Percentiles rank a stretch among this genome's conserved stretches.
Evolutionary conservation across 2,113 vertebrate genomes (phyloP).

Genomic region (Corydoras maculifer): DNA sequence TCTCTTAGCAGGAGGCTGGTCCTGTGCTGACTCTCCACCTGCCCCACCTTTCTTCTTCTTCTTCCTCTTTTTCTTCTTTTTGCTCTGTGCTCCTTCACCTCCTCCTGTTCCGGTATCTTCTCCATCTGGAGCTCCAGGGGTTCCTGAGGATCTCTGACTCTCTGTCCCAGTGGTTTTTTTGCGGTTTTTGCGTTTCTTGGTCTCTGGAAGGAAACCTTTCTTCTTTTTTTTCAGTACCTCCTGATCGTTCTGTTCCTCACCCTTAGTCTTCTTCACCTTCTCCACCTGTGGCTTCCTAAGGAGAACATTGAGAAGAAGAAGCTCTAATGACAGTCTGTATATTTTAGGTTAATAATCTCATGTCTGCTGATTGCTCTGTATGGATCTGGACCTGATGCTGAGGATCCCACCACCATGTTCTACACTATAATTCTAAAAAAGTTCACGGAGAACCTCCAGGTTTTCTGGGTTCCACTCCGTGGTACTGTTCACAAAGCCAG

Average conservation of each 20-base stretch:
- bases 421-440: no score
- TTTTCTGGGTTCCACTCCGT: no score
- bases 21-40: not conserved
- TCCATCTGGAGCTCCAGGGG: not conserved
- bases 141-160: slow-evolving; percentile 17
- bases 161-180: slow-evolving; percentile 47
- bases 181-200: slow-evolving; percentile 83
- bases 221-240: slow-evolving; percentile 67
- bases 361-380: no score
- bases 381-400: no score
- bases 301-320: slow-evolving; percentile 22
- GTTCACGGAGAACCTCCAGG: no score
- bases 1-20: slow-evolving; percentile 57
- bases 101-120: slow-evolving; percentile 1
- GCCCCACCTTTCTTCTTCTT: slow-evolving; percentile 51
- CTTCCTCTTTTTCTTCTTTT: slow-evolving; percentile 57
- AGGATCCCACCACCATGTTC: no score
- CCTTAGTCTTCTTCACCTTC: slow-evolving; percentile 56
- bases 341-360: no score
- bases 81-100: slow-evolving; percentile 36
- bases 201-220: slow-evolving; percentile 88
- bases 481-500: no score
- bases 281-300: slow-evolving; percentile 77
- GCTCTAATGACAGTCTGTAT: not conserved
- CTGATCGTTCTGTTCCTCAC: slow-evolving; percentile 22